phyloP scores from a whole-genome alignment of 2,888 invertebrate genomes.

The Amiota mariae region DNA sequence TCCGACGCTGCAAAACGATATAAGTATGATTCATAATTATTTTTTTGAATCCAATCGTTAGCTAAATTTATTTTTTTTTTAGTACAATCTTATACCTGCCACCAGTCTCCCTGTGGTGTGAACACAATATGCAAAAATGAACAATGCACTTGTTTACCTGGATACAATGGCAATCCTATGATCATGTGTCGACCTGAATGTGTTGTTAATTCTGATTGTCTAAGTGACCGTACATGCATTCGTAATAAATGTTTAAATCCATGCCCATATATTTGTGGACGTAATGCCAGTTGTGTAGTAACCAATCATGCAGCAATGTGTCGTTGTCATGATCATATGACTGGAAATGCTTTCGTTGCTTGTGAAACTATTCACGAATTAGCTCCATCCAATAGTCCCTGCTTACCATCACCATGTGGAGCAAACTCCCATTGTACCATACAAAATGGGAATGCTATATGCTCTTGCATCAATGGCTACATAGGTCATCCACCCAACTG shows the following conservation, averaged over 20 bases:
- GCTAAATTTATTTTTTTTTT: constrained; percentile 25
- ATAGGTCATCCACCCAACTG: constrained; percentile 83
- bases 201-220: constrained; percentile 85
- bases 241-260: constrained; percentile 88
- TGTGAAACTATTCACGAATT: constrained; percentile 77
- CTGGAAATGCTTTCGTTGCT: constrained; percentile 82
- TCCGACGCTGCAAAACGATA: constrained; percentile 67
- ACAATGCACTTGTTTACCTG: constrained; percentile 82
- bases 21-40: constrained; percentile 53
- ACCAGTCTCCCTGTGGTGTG: constrained; percentile 85
- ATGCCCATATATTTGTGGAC: constrained; percentile 87
- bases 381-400: constrained; percentile 75
- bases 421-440: constrained; percentile 81
- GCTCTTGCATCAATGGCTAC: constrained; percentile 79
- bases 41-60: no score
- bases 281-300: constrained; percentile 84
- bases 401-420: constrained; percentile 81
- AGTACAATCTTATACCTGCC: constrained; percentile 78
- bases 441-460: constrained; percentile 78
- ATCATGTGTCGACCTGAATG: constrained; percentile 88
- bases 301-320: constrained; percentile 81
- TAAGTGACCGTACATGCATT: constrained; percentile 83
- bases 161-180: constrained; percentile 86
- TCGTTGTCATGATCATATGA: constrained; percentile 79
- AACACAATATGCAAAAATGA: constrained; percentile 84